phyloP scores from a whole-genome alignment of 2,797 vertebrate species.

The Apodemus agrarius region DNA sequence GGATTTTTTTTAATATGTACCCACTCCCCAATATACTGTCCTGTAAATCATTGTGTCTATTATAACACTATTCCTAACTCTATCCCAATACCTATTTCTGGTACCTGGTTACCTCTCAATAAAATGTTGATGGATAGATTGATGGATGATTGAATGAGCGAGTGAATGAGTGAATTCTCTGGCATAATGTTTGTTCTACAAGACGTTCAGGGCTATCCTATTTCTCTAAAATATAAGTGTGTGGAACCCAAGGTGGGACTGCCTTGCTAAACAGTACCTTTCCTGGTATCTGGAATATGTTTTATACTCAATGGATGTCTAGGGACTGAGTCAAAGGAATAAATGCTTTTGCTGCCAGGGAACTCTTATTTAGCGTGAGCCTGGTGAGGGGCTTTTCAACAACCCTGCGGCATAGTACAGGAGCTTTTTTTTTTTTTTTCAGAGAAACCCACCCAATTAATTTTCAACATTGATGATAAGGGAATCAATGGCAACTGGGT shows the following conservation, averaged over 20 bases:
- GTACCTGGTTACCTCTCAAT: neutral
- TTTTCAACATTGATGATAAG: neutral
- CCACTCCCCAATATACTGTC: neutral
- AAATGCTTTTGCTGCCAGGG: neutral
- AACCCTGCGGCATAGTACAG: neutral
- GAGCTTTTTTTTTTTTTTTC: neutral
- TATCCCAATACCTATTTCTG: neutral
- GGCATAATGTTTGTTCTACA: neutral
- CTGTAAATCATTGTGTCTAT: neutral
- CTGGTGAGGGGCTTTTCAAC: neutral
- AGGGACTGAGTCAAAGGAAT: neutral
- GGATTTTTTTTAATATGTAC: neutral
- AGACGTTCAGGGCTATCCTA: neutral
- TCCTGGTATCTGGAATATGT: neutral
- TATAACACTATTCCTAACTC: neutral
- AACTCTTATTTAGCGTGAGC: constrained; percentile 2
- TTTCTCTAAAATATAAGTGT: neutral
- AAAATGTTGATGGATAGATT: neutral
- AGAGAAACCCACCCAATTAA: neutral
- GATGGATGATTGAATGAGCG: neutral
- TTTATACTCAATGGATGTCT: neutral
- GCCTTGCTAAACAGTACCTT: neutral
- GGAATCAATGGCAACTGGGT: neutral
- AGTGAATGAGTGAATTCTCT: neutral
- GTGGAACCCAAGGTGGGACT: neutral